A percentile compares a stretch with the other conserved stretches of the same genome.
Evolutionary conservation across 2,797 vertebrate species (phyloP).

Genomic region (Semaprochilodus insignis): DNA sequence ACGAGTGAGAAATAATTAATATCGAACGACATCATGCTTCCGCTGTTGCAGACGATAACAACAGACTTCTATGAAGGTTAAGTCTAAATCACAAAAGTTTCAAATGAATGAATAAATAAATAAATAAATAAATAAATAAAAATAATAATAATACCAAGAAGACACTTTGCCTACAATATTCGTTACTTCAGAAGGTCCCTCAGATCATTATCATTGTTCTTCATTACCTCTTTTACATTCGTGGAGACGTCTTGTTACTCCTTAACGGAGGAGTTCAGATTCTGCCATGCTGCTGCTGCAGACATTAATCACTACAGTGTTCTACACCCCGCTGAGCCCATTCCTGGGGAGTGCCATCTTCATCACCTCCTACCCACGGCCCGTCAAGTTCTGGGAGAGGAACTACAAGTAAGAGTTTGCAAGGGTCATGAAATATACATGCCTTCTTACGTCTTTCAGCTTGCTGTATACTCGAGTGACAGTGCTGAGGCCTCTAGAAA

Average conservation of each 20-base stretch:
- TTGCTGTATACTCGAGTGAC: background rate
- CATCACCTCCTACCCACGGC: conserved; percentile 92
- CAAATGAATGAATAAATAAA: background rate
- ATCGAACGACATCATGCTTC: too few relatives aligned
- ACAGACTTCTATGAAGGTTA: background rate
- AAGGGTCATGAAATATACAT: conserved; percentile 30
- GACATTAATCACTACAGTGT: conserved; percentile 88
- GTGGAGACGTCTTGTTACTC: background rate
- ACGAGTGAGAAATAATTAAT: too few relatives aligned
- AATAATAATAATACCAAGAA: too few relatives aligned
- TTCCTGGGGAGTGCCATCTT: conserved; percentile 98
- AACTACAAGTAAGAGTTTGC: conserved; percentile 92
- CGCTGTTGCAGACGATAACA: background rate
- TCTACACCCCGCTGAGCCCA: conserved; percentile 93
- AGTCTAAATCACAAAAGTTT: background rate
- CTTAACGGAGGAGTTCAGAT: conserved; percentile 78
- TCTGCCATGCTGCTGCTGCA: conserved; percentile 96
- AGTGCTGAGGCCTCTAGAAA: background rate
- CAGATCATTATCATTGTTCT: background rate
- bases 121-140: too few relatives aligned
- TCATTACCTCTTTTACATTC: background rate
- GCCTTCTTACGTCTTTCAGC: background rate
- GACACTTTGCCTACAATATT: background rate
- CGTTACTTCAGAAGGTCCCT: background rate
- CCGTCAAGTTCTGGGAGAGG: conserved; percentile 96